Percentiles rank a stretch among this genome's conserved stretches.
Evolutionary conservation across 1,140 invertebrate species (phyloP).

Genomic region (Drosophila orosa): DNA sequence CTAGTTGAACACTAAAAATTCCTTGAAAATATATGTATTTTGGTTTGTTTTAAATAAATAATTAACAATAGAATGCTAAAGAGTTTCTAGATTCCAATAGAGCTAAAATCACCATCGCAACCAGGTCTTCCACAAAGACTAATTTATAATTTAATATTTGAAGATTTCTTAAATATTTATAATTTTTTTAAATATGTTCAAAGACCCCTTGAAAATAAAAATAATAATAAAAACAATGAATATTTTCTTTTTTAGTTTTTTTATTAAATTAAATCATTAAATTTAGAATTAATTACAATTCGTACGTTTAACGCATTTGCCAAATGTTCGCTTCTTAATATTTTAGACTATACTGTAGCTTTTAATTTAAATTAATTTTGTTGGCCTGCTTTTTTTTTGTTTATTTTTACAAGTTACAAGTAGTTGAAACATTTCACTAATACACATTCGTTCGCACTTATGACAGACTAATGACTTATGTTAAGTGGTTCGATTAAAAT

Average conservation of each 20-base stretch:
- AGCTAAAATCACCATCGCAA: constrained; percentile 17
- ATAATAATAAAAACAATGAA: background rate
- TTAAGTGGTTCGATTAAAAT: constrained; percentile 65
- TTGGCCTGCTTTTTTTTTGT: constrained; percentile 46
- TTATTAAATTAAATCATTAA: constrained; percentile 57
- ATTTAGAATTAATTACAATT: constrained; percentile 58
- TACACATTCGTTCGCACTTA: constrained; percentile 70
- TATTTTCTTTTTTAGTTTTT: constrained; percentile 34
- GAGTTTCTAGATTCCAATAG: too few relatives aligned
- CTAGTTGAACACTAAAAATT: too few relatives aligned
- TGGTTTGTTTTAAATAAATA: constrained; percentile 34
- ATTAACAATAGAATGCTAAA: too few relatives aligned
- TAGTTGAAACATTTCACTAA: constrained; percentile 67
- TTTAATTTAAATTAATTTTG: constrained; percentile 48
- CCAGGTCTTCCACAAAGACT: too few relatives aligned
- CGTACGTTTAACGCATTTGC: constrained; percentile 58
- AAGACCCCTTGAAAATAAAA: background rate
- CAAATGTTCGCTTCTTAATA: constrained; percentile 47
- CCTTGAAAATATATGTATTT: too few relatives aligned
- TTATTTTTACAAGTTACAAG: constrained; percentile 71
- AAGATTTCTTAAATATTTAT: too few relatives aligned
- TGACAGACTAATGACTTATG: constrained; percentile 77
- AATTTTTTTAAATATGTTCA: background rate
- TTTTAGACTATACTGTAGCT: constrained; percentile 40
- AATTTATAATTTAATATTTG: too few relatives aligned